phyloP scores from a whole-genome alignment of 2,888 invertebrate genomes.

The Elysia crispata region DNA sequence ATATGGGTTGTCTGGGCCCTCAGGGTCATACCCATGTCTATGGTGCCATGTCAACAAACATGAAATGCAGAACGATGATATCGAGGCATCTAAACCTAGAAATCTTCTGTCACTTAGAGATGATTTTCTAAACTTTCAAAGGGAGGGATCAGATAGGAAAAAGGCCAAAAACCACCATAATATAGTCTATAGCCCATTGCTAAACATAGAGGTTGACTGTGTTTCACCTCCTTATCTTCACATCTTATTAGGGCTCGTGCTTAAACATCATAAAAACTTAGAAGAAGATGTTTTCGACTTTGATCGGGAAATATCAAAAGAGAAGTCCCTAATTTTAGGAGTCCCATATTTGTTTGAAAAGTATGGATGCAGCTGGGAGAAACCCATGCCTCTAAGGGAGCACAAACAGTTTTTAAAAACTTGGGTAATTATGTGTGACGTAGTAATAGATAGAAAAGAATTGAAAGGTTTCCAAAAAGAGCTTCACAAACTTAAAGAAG shows the following conservation, averaged over 20 bases:
- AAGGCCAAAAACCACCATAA: neutral
- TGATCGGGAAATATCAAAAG: no score
- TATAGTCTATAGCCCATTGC: neutral
- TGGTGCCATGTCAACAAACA: neutral
- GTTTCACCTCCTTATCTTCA: conserved; percentile 27
- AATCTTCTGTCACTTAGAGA: neutral
- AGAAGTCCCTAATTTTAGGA: no score
- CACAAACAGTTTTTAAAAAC: no score
- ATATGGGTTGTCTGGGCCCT: conserved; percentile 11
- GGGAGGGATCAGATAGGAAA: neutral
- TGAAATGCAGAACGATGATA: neutral
- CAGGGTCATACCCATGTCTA: conserved; percentile 13
- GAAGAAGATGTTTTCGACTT: no score
- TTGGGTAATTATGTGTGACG: no score
- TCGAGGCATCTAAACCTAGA: neutral
- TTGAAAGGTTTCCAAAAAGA: no score
- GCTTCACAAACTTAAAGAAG: no score
- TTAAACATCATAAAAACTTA: no score
- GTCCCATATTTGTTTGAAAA: no score
- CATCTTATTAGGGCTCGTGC: conserved; percentile 25
- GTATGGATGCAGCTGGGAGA: no score
- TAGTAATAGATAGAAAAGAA: no score
- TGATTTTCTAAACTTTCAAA: neutral
- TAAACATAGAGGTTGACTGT: neutral
- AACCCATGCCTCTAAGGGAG: no score